Evolutionary conservation across 2,888 invertebrate genomes (phyloP).

Genomic region (Microctonus aethiopoides): DNA sequence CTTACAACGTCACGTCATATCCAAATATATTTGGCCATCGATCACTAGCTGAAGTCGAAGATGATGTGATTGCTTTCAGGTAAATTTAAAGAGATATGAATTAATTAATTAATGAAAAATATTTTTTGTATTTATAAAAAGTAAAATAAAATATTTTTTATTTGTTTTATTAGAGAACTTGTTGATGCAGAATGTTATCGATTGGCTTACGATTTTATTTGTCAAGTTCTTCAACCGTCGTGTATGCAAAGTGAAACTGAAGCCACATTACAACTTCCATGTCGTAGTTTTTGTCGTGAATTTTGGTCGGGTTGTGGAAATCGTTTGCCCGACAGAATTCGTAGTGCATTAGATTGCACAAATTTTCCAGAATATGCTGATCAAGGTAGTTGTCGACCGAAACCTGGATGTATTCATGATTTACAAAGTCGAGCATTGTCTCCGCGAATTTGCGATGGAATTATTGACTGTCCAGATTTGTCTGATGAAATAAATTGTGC

Average conservation of each 20-base stretch:
- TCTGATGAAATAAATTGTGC: slow-evolving; percentile 84
- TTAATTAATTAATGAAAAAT: not conserved
- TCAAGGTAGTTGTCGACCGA: slow-evolving; percentile 78
- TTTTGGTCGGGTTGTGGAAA: slow-evolving; percentile 87
- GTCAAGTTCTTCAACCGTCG: slow-evolving; percentile 85
- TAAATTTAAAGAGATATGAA: slow-evolving; percentile 42
- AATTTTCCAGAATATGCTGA: slow-evolving; percentile 84
- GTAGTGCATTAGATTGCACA: slow-evolving; percentile 80
- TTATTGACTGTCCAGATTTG: slow-evolving; percentile 86
- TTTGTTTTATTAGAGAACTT: slow-evolving; percentile 72
- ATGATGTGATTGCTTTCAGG: slow-evolving; percentile 82
- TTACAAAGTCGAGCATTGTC: slow-evolving; percentile 81
- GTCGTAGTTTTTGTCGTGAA: slow-evolving; percentile 85
- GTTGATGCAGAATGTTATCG: slow-evolving; percentile 91
- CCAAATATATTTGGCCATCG: slow-evolving; percentile 83
- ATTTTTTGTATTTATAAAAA: not conserved
- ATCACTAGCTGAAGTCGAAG: slow-evolving; percentile 74
- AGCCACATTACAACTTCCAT: slow-evolving; percentile 76
- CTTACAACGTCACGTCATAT: slow-evolving; percentile 84
- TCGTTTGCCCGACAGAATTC: slow-evolving; percentile 77
- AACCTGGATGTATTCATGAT: slow-evolving; percentile 82
- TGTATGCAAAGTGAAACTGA: slow-evolving; percentile 70
- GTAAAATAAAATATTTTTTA: slow-evolving; percentile 10
- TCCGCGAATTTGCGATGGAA: slow-evolving; percentile 85
- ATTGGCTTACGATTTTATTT: slow-evolving; percentile 89